Evolutionary conservation across 2,113 vertebrate species (phyloP).

Genomic region (Sylvietta virens): DNA sequence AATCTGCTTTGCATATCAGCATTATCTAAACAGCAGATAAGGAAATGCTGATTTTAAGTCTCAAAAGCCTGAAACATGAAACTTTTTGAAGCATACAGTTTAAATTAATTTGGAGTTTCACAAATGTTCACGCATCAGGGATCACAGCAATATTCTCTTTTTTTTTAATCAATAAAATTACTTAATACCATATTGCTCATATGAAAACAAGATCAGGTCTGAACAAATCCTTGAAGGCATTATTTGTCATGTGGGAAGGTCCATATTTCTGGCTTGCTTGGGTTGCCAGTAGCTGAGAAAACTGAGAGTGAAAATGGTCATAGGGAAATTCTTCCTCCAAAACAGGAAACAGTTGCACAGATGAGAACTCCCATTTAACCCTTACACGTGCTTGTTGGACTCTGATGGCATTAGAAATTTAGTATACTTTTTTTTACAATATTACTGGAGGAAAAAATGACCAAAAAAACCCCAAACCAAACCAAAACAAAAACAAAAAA

Average conservation of each 20-base stretch:
- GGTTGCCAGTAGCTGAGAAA: neutral
- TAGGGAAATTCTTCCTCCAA: neutral
- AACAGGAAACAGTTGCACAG: neutral
- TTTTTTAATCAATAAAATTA: neutral
- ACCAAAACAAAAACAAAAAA: neutral
- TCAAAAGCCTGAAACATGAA: neutral
- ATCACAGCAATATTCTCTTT: neutral
- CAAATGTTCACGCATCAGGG: neutral
- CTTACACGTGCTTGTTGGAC: neutral
- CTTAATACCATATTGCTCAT: neutral
- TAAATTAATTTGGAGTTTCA: neutral
- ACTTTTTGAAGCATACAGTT: neutral
- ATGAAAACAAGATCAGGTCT: neutral
- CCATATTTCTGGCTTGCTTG: neutral
- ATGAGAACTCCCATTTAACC: neutral
- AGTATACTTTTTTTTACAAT: neutral
- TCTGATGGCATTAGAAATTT: fast-evolving
- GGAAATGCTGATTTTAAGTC: neutral
- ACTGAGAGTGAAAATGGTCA: neutral
- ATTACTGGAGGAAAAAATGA: neutral
- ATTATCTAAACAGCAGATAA: neutral
- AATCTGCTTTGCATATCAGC: neutral
- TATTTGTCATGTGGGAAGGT: neutral
- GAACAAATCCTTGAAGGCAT: neutral
- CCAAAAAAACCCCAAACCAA: neutral